Evolutionary conservation across 2,888 invertebrate genomes (phyloP).

Genomic region (Ecdyonurus torrentis): DNA sequence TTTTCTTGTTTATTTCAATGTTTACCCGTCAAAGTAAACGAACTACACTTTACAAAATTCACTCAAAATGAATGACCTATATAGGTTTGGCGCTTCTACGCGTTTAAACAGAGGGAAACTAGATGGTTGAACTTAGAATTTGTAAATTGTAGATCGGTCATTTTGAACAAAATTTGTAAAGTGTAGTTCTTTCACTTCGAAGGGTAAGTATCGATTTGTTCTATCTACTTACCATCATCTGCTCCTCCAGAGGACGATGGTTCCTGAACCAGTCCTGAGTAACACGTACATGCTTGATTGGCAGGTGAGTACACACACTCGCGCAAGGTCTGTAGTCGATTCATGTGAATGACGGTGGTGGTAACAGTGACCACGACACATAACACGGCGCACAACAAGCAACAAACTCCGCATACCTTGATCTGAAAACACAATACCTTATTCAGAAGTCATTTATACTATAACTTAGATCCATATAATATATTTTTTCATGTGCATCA

Average conservation of each 20-base stretch:
- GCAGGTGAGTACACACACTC: slow-evolving; percentile 74
- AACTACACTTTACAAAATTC: too few relatives aligned
- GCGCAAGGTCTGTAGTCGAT: slow-evolving; percentile 62
- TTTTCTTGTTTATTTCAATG: too few relatives aligned
- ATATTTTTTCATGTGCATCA: neutral
- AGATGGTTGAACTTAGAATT: too few relatives aligned
- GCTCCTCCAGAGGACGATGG: neutral
- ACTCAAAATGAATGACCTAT: too few relatives aligned
- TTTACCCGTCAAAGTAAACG: too few relatives aligned
- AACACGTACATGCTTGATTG: slow-evolving; percentile 63
- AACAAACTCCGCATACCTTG: slow-evolving; percentile 75
- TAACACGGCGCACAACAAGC: slow-evolving; percentile 68
- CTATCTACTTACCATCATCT: neutral
- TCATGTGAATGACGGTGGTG: slow-evolving; percentile 83
- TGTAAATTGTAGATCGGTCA: too few relatives aligned
- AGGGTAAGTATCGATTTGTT: too few relatives aligned
- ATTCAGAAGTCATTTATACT: too few relatives aligned
- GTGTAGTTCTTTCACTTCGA: too few relatives aligned
- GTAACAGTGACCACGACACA: slow-evolving; percentile 80
- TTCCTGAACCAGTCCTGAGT: slow-evolving; percentile 48
- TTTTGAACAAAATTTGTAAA: too few relatives aligned
- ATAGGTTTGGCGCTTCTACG: too few relatives aligned
- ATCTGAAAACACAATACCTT: slow-evolving; percentile 44
- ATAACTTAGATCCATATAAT: neutral
- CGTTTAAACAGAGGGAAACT: too few relatives aligned